Conservation (phyloP, 2,113 vertebrate genomes). For the Barnardius zonarius region DNA sequence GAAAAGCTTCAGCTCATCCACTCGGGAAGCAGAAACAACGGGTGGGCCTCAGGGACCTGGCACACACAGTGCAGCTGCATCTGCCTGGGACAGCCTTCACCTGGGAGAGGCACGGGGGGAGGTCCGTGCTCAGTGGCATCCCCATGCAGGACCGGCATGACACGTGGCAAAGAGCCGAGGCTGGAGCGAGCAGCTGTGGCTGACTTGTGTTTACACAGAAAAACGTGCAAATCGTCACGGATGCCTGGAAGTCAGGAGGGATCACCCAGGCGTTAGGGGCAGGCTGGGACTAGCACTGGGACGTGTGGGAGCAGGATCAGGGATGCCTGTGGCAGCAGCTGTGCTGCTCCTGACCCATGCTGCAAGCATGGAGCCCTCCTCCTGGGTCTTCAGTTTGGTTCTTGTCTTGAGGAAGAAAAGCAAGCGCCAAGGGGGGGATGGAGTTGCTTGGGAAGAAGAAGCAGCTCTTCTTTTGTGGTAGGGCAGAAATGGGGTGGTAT, state of each 20-base stretch:
- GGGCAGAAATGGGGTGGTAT: not conserved
- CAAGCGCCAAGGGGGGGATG: not conserved
- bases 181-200: not conserved
- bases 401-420: not conserved
- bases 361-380: not conserved
- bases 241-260: not conserved
- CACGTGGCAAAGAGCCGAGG: not conserved
- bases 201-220: not conserved
- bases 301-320: not conserved
- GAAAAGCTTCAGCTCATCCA: not conserved
- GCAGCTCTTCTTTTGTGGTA: not conserved
- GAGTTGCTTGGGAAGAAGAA: not conserved
- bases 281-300: not conserved
- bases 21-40: not conserved
- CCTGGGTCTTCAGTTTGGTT: not conserved
- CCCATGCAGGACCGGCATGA: accelerated
- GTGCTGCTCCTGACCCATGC: not conserved
- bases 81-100: not conserved
- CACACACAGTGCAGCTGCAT: not conserved
- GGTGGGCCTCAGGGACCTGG: not conserved
- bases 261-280: not conserved
- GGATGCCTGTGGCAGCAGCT: not conserved
- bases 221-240: not conserved
- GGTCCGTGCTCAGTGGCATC: accelerated
- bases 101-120: not conserved